These are phyloP conservation scores for Vultur gryphus DNA, from an alignment of 2,797 vertebrate genomes.

Conservation along the genomic window DNA sequence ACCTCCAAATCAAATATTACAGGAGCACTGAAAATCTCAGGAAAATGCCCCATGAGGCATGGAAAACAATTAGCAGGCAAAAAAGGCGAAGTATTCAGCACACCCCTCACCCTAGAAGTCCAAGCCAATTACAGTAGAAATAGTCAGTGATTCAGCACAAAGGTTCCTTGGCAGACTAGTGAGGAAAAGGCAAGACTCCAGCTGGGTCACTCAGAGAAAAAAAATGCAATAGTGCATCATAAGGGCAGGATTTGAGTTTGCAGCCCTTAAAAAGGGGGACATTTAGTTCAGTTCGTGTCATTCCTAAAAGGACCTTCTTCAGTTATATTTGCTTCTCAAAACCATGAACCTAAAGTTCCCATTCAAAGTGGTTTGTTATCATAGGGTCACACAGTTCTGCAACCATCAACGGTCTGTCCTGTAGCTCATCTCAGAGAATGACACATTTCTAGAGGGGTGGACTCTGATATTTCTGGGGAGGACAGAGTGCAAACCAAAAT, in stretches of 20 bases:
- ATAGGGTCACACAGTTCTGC: background rate
- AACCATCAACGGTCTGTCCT: background rate
- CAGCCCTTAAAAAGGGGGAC: background rate
- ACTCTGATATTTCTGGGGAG: background rate
- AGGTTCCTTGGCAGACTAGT: conserved; percentile 56
- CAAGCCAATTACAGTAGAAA: conserved; percentile 63
- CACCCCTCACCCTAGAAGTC: conserved; percentile 32
- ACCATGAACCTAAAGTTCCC: background rate
- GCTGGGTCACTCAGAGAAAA: conserved; percentile 54
- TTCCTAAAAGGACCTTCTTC: background rate
- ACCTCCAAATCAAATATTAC: conserved; percentile 23
- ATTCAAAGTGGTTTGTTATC: background rate
- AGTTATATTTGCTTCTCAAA: background rate
- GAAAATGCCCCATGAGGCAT: conserved; percentile 23
- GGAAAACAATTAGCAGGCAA: conserved; percentile 51
- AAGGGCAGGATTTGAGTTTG: conserved; percentile 32
- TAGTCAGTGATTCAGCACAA: conserved; percentile 63
- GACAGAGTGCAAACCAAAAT: background rate
- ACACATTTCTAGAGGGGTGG: background rate
- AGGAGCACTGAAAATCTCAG: background rate
- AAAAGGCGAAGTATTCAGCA: conserved; percentile 38
- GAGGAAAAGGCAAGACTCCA: conserved; percentile 59
- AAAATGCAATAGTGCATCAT: conserved; percentile 41
- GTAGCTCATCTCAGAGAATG: background rate
- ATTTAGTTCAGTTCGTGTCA: background rate